Evolutionary conservation across 2,113 vertebrate species (phyloP), one percentile per base, ranked within the genome.

Genomic region (Cheilinus undulatus): DNA sequence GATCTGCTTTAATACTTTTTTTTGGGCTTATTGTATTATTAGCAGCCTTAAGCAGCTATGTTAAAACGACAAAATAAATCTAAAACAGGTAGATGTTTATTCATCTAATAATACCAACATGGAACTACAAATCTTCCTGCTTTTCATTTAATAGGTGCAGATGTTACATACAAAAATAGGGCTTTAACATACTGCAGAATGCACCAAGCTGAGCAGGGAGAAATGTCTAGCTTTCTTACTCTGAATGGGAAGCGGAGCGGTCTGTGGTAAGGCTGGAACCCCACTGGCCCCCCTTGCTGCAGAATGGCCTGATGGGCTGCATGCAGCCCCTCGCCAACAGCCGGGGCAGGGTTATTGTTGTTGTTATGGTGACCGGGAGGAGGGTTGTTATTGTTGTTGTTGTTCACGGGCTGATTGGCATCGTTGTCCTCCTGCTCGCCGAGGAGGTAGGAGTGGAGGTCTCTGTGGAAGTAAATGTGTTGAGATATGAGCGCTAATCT

Each of bases 221-320:
- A 28, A 26, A 38, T 26, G 3, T 45, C 2, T 4, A 36, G 26
- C 28, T 49, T 14, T 46, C 80, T 80, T 88, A 99, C 97, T 95
- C 97, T 95, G 86, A 99, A 94, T 0, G 97, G 95, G 85, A 99
- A 99, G 76, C 96, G 93, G 69, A 96, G 91, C 72, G 98, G 97
- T 78, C 96, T 94, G 27, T 95, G 96, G 86, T 99, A 99, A 66
- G 98, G 98, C 91, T 99, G 98, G 89, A 99, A 99, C 80, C 98
- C 98, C 20, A 99, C 96, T 34, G 97, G 97, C 4, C 97, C 98
- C 34, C 97, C 98, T 81, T 99, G 98, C 58, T 99, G 97, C 56
- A 99, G 93, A 81, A 99, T 99, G 93, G 98, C 98, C 92, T 99
- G 97, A 84, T 99, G 98, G 43, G 97, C 98, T 5, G 97, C 97